Evolutionary conservation across 2,797 vertebrate genomes (phyloP).

Genomic region (Pangasius mekongensis): DNA sequence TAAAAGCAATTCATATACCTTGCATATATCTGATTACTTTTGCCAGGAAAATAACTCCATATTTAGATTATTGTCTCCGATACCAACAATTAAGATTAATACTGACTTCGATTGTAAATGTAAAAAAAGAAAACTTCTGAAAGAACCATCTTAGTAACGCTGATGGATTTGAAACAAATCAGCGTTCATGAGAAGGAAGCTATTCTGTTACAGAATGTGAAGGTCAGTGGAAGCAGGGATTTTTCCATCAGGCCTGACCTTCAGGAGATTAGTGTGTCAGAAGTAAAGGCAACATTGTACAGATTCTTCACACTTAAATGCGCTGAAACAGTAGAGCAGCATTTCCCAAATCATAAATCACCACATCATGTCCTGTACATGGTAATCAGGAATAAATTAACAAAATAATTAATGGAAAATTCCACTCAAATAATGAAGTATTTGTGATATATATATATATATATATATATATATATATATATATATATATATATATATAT

Average conservation of each 20-base stretch:
- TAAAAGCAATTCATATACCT: neutral
- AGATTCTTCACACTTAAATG: constrained; percentile 21
- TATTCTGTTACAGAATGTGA: constrained; percentile 32
- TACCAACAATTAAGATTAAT: neutral
- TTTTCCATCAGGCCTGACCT: constrained; percentile 20
- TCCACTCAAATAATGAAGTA: neutral
- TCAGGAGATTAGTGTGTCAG: constrained; percentile 32
- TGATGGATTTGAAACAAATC: constrained; percentile 11
- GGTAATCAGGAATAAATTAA: neutral
- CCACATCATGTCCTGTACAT: neutral
- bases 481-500: no score
- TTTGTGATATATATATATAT: no score
- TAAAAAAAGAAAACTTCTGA: neutral
- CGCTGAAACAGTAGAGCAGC: neutral
- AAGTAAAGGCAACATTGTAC: constrained; percentile 21
- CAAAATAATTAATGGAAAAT: neutral
- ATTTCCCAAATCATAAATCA: constrained; percentile 6
- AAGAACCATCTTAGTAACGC: neutral
- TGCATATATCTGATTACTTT: neutral
- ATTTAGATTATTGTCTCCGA: neutral
- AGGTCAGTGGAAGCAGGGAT: constrained; percentile 25
- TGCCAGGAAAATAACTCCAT: neutral
- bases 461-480: no score
- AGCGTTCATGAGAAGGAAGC: constrained; percentile 4
- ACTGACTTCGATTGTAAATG: neutral